Evolutionary conservation across 2,797 vertebrate genomes (phyloP).

Genomic region (Periparus ater): DNA sequence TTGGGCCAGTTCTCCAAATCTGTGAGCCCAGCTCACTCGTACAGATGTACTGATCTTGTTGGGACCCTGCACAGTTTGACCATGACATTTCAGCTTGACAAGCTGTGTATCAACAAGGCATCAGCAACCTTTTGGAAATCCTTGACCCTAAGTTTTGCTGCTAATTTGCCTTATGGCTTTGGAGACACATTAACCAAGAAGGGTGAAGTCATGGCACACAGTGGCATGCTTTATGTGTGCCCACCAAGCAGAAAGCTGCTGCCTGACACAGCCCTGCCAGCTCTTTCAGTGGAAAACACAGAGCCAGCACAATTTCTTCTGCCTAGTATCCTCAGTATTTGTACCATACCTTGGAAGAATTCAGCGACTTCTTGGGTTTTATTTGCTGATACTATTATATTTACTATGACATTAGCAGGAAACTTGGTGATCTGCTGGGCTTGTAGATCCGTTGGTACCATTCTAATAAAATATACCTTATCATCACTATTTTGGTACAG

Average conservation of each 20-base stretch:
- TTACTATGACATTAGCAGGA: background rate
- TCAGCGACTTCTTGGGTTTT: background rate
- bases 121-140: slow-evolving; percentile 1
- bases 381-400: background rate
- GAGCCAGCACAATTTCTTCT: background rate
- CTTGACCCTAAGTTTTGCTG: slow-evolving; percentile 16
- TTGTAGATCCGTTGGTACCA: background rate
- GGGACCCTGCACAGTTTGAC: background rate
- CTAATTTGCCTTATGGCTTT: background rate
- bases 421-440: background rate
- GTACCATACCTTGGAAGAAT: slow-evolving; percentile 23
- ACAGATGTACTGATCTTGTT: background rate
- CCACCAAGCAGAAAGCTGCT: background rate
- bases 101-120: background rate
- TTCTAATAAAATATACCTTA: background rate
- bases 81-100: background rate
- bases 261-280: background rate
- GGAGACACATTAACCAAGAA: background rate
- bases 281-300: background rate
- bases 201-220: slow-evolving; percentile 8
- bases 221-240: slow-evolving; percentile 1
- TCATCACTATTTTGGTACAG: background rate
- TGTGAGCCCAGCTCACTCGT: background rate
- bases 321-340: slow-evolving; percentile 14
- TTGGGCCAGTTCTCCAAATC: background rate